Evolutionary conservation across 1,140 invertebrate species (phyloP), one percentile per base, ranked within the genome.

Genomic region (Globodera rostochiensis): DNA sequence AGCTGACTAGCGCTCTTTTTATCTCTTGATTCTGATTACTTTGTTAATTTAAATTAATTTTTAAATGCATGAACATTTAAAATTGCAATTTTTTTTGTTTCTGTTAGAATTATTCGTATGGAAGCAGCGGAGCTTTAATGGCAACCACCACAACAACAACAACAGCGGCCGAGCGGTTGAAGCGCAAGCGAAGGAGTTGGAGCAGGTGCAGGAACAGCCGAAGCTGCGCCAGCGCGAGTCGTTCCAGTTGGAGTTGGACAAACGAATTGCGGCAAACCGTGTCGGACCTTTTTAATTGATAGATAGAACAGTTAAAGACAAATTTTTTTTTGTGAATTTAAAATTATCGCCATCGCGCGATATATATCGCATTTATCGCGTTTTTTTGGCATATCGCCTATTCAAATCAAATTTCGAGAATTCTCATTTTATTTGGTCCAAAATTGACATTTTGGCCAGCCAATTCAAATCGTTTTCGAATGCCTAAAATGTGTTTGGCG

Each of bases 221-320:
- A 8, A 36, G 47, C 7, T 13, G 70, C 66, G 49, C 13, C n/a
- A 70, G 60, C 50, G 60, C 3, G 21, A 25, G 53, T 15, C 9
- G 9, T 78, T 78, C 3, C 77, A 78, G 45, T 78, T 78, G 66
- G 77, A 78, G 70, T 69, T 78, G 57, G 64, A 78, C 64, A 78
- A 78, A 69, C 57, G 36, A 36, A 36, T 36, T 36, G 53, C n/a
- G n/a, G 47, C 50, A 6, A 4, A 25, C 6, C n/a, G 53, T 49
- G 21, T 21, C 71, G 53, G 36, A 36, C 36, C 36, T 36, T 36
- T 36, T 36, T 36, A 36, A 36, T 36, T 36, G 36, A 36, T 36
- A 36, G 36, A 36, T 36, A n/a, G n/a, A n/a, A n/a, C n/a, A n/a
- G n/a, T n/a, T n/a, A n/a, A n/a, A n/a, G n/a, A n/a, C n/a, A n/a